Percentiles rank a stretch among this genome's conserved stretches.
These are phyloP conservation scores for Anguilla megastoma DNA, from an alignment of 2,797 vertebrate species.

Conservation along the genomic window DNA sequence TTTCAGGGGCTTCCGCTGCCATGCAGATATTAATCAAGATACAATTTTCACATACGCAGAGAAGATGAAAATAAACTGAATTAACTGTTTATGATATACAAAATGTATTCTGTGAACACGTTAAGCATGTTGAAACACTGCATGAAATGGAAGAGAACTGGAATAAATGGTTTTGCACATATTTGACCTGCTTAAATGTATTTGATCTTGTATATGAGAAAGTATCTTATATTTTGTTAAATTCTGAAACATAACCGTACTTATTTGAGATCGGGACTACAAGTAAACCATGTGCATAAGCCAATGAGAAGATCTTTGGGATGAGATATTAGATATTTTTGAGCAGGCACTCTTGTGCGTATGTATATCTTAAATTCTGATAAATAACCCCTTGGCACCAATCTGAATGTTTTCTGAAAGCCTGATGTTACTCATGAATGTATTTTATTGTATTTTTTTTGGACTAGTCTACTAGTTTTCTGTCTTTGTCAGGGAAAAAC, in stretches of 20 bases:
- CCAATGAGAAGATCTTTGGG: background rate
- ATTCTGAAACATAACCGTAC: background rate
- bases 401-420: background rate
- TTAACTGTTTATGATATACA: background rate
- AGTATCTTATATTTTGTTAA: background rate
- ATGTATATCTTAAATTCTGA: background rate
- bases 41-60: background rate
- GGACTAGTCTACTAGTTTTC: too few species aligned
- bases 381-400: background rate
- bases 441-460: background rate
- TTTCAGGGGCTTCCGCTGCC: background rate
- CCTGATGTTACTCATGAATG: background rate
- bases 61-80: background rate
- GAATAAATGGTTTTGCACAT: background rate
- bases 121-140: background rate
- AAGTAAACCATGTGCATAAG: background rate
- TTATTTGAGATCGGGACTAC: background rate
- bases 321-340: background rate
- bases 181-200: background rate
- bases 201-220: background rate
- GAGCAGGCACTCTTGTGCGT: background rate
- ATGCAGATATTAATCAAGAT: background rate
- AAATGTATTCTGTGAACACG: background rate
- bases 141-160: background rate
- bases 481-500: too few species aligned